These are phyloP conservation scores for Danio choprae DNA, from an alignment of 2,797 vertebrate genomes.

Conservation along the genomic window DNA sequence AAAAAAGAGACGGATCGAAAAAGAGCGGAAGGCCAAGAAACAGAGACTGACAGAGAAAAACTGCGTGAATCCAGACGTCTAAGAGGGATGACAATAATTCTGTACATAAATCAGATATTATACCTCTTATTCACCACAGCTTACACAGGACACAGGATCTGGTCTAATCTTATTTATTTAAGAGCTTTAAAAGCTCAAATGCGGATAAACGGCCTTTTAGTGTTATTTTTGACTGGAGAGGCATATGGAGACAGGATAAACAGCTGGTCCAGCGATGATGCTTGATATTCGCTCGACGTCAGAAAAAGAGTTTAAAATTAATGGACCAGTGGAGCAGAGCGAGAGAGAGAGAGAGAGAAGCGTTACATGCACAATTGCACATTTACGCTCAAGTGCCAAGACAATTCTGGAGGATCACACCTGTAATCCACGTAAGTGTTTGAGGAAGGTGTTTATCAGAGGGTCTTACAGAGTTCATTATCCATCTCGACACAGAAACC, in stretches of 20 bases:
- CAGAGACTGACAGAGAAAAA: slow-evolving; percentile 45
- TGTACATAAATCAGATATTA: slow-evolving; percentile 84
- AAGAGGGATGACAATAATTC: slow-evolving; percentile 85
- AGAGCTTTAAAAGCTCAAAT: slow-evolving; percentile 80
- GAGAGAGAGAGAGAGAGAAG: slow-evolving; percentile 33
- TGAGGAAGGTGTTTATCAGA: slow-evolving; percentile 70
- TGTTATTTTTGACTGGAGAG: slow-evolving; percentile 56
- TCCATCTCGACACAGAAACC: slow-evolving; percentile 69
- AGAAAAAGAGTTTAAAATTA: slow-evolving; percentile 74
- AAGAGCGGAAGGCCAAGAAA: slow-evolving; percentile 32
- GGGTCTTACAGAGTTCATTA: slow-evolving; percentile 75
- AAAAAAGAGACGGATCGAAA: slow-evolving; percentile 58
- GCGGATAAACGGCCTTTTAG: slow-evolving; percentile 76
- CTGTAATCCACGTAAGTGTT: slow-evolving; percentile 67
- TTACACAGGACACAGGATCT: slow-evolving; percentile 74
- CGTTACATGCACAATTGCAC: slow-evolving; percentile 49
- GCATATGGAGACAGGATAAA: slow-evolving; percentile 56
- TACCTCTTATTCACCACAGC: slow-evolving; percentile 78
- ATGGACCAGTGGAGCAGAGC: slow-evolving; percentile 65
- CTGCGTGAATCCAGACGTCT: slow-evolving; percentile 71
- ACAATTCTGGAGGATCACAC: slow-evolving; percentile 45
- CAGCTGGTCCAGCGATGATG: slow-evolving; percentile 63
- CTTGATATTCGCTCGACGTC: slow-evolving; percentile 75
- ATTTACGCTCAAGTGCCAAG: background rate
- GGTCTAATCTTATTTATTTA: slow-evolving; percentile 85